A percentile compares a stretch with the other conserved stretches of the same genome.
Conservation (phyloP, 92 coral and sea anemone genomes). For the Blastomussa wellsi region DNA sequence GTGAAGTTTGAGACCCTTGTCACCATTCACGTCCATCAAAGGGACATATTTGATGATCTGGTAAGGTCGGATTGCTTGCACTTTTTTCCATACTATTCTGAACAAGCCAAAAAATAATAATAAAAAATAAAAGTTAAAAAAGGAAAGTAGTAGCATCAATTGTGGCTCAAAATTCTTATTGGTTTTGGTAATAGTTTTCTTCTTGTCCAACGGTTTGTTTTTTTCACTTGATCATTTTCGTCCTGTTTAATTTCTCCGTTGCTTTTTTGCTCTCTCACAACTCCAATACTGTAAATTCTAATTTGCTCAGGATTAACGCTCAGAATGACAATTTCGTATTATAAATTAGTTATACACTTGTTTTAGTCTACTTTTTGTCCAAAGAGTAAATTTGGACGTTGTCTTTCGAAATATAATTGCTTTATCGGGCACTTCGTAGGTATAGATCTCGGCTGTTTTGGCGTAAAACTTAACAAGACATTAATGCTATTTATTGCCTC, state of each 20-base stretch:
- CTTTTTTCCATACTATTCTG: too few species aligned
- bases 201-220: too few species aligned
- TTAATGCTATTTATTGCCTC: neutral
- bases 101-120: too few species aligned
- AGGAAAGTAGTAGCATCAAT: too few species aligned
- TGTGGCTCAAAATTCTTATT: too few species aligned
- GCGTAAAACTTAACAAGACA: neutral
- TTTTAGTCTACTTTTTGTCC: neutral
- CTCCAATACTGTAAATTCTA: neutral
- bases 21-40: slow-evolving; percentile 94
- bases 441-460: neutral
- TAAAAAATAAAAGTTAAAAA: too few species aligned
- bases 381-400: neutral
- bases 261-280: neutral
- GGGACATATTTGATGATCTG: slow-evolving; percentile 97
- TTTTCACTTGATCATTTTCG: too few species aligned
- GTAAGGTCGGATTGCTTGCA: slow-evolving; percentile 35
- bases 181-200: too few species aligned
- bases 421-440: too few species aligned
- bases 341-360: neutral
- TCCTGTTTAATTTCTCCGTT: neutral
- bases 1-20: slow-evolving; percentile 89
- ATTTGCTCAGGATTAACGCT: neutral
- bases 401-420: neutral
- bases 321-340: neutral